phyloP scores from a whole-genome alignment of 2,797 vertebrate genomes.

The Chiroxiphia lanceolata region DNA sequence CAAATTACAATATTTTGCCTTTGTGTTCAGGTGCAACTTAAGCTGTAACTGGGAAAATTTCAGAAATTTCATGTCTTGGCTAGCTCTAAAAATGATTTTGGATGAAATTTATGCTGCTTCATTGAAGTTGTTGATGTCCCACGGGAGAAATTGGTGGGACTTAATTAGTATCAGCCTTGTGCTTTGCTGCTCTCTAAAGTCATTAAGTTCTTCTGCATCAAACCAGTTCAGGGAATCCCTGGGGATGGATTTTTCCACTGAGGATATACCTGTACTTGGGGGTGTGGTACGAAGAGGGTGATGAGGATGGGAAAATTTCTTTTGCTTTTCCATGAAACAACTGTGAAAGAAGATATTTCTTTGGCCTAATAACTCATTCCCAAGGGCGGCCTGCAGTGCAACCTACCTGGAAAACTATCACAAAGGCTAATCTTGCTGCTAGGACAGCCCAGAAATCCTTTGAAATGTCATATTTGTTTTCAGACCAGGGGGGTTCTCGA shows the following conservation, averaged over 20 bases:
- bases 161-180: neutral
- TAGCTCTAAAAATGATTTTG: neutral
- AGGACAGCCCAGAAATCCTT: conserved; percentile 96
- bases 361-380: neutral
- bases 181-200: neutral
- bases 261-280: neutral
- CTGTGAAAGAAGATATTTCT: neutral
- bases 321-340: neutral
- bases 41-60: neutral
- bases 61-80: neutral
- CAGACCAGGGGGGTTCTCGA: conserved; percentile 90
- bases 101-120: neutral
- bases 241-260: neutral
- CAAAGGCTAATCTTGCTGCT: conserved; percentile 91
- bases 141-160: neutral
- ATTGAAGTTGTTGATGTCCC: neutral
- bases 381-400: neutral
- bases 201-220: neutral
- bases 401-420: conserved; percentile 93
- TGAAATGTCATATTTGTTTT: conserved; percentile 88
- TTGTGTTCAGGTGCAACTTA: neutral
- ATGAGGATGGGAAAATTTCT: neutral
- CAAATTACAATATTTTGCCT: neutral
- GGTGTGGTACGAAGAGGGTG: neutral
- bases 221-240: neutral